Base-by-base conservation (phyloP, 2,888 invertebrate species). In the Nineta flava region DNA sequence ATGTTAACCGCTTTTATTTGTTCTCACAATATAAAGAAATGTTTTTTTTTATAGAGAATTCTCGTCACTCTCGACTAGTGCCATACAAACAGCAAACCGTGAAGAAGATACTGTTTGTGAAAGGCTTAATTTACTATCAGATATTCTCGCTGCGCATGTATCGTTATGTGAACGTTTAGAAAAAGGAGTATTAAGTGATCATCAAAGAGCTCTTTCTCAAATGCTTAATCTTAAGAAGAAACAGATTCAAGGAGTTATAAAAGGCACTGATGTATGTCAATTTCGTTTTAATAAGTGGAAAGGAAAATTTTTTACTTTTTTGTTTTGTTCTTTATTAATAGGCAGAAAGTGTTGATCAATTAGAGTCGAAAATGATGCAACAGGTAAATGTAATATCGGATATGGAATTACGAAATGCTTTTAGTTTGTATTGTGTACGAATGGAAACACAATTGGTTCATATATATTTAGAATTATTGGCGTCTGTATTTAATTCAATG, bases 371-470 rank as follows among this genome's bases (percentile, higher is more conserved):
- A 58, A 77, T 77, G 75, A 66, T 78, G 49, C 73, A 75, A 1
- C 77, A 78, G 62, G 77, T 77, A 56, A 75, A 71, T 44, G 73
- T 77, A 10, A 77, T 78, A 51, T 72, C 75, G 0, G 76, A 75
- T 50, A 73, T 77, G 54, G 77, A 77, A 57, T 60, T 76, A 43
- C 67, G 77, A 54, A 75, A 75, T 52, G 74, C 75, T 43, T 78
- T 76, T 58, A 77, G 77, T 51, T 64, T 78, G 43, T 74, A 76
- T 57, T 78, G 79, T 60, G 69, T 77, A 15, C 72, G 77, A 56
- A 71, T 76, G 69, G 78, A 79, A 59, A 77, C 77, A 0, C 75
- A 76, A 55, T 62, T 79, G 38, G 76, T 76, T 4, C 75, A 75
- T 55, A 70, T 74, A 3, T 75, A 79, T 62, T 65, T 78, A 50